These are phyloP conservation scores for Serilophus lunatus DNA, from an alignment of 2,113 vertebrate genomes.

Conservation along the genomic window DNA sequence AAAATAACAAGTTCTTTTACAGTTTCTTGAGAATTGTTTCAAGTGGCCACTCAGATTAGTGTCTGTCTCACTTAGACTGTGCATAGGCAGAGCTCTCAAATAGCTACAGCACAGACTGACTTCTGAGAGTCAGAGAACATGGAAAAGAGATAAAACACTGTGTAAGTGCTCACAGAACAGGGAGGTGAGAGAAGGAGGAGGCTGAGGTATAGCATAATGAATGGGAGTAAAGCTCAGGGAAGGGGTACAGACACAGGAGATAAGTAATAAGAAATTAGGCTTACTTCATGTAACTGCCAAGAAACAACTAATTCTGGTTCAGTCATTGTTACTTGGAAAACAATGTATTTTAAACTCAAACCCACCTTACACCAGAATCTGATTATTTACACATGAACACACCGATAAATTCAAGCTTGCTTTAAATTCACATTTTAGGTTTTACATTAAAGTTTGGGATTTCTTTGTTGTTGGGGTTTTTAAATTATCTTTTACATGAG, in stretches of 20 bases:
- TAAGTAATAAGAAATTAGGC: neutral
- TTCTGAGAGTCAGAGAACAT: neutral
- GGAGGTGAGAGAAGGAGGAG: neutral
- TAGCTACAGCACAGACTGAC: neutral
- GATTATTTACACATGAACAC: neutral
- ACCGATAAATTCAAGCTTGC: neutral
- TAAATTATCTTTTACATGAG: neutral
- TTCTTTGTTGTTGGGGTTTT: neutral
- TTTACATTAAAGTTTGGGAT: neutral
- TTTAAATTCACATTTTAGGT: neutral
- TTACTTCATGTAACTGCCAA: neutral
- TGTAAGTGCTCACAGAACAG: neutral
- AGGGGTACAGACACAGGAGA: neutral
- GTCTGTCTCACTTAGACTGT: neutral
- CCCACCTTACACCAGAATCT: neutral
- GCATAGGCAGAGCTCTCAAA: neutral
- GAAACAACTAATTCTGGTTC: neutral
- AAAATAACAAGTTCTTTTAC: neutral
- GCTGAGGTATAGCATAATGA: neutral
- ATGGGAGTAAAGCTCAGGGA: neutral
- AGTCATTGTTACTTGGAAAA: neutral
- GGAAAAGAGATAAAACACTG: neutral
- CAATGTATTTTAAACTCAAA: neutral
- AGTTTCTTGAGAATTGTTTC: neutral
- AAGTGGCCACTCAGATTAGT: neutral